Base-by-base conservation (phyloP, 2,888 invertebrate species). In the Platypus cylindrus region DNA sequence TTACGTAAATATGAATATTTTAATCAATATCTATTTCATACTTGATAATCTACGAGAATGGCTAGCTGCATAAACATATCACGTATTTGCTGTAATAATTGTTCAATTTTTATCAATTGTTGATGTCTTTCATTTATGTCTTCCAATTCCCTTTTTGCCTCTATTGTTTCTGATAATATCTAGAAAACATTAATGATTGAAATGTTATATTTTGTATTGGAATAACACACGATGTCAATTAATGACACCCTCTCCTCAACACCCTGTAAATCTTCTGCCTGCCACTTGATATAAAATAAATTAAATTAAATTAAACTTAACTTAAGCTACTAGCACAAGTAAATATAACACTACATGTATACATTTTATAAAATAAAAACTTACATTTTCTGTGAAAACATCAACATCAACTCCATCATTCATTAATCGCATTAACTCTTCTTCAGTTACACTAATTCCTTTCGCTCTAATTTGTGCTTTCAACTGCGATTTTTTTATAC, bases 51-150 rank as follows among this genome's bases (percentile, higher is more conserved):
- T 17, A 89, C 77, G 32, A 84, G 66, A 60, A 78, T 73, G 26
- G 83, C 82, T 66, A 90, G 78, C 60, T 89, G 81, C 53, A 73
- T 64, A 65, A 91, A 90, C 63, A 90, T 73, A 56, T 83, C 83
- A 50, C 75, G 70, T 37, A 91, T 69, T 56, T 86, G 85, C 26
- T 63, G 59, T 47, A 91, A 73, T 52, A 83, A 76, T 49, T 71
- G 73, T 65, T 91, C 90, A 42, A 89, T 67, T 56, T 83, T 81
- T 47, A 79, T 59, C 46, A 91, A 70, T 62, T 89, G 85, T 48
- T 77, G 74, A 59, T 85, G 87, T 33, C 90, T 69, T 45, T 75
- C 75, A 66, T 87, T 79, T 47, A 86, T 78, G 52, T 85, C 86
- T 44, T 78, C 76, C 51, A 91, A 66, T 55, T 77, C 74, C 47